These are phyloP conservation scores for Clupea harengus DNA, from an alignment of 2,113 vertebrate genomes.

Conservation along the genomic window DNA sequence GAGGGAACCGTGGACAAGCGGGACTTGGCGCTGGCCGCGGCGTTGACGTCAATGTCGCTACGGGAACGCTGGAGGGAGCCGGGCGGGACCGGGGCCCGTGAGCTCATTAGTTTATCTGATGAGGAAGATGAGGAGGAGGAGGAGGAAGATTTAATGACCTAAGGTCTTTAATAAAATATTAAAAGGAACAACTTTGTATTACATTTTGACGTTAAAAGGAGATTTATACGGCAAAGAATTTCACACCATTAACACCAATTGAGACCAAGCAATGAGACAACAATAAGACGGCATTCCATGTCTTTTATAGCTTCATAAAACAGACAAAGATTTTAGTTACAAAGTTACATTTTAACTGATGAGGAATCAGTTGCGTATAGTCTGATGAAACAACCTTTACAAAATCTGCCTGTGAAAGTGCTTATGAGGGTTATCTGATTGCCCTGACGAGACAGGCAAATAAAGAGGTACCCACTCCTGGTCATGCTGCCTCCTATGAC, in stretches of 20 bases:
- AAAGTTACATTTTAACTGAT: too few species aligned
- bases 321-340: too few species aligned
- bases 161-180: neutral
- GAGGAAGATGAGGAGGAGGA: conserved; percentile 27
- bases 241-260: too few species aligned
- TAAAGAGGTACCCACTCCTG: conserved; percentile 77
- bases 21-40: conserved; percentile 93
- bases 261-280: too few species aligned
- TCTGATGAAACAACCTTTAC: too few species aligned
- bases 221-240: too few species aligned
- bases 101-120: conserved; percentile 84
- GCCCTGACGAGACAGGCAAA: neutral
- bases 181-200: neutral
- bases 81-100: conserved; percentile 77
- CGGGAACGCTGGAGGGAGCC: conserved; percentile 94
- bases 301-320: too few species aligned
- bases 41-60: conserved; percentile 96
- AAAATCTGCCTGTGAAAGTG: too few species aligned
- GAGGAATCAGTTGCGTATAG: too few species aligned
- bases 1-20: conserved; percentile 82
- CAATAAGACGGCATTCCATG: too few species aligned
- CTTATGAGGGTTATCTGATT: too few species aligned
- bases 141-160: neutral
- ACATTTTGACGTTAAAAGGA: too few species aligned
- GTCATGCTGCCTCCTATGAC: conserved; percentile 88